phyloP scores from a whole-genome alignment of 2,888 invertebrate species.

The Dicyrtomina minuta region DNA sequence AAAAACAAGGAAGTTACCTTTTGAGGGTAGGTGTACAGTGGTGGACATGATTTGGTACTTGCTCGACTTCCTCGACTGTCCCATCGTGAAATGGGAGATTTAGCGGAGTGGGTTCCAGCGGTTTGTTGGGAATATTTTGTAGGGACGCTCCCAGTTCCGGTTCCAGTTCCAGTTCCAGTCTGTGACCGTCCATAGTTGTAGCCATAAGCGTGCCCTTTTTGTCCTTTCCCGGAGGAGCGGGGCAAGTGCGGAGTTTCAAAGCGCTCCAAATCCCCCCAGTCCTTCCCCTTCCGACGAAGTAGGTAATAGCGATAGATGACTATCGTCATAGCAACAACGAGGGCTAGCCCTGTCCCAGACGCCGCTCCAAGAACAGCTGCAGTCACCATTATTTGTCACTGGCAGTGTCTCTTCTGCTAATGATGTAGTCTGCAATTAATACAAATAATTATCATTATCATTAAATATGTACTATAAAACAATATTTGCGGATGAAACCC shows the following conservation, averaged over 20 bases:
- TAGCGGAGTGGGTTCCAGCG: not conserved
- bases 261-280: constrained; percentile 65
- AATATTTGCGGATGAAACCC: too few relatives aligned
- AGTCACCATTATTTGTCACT: constrained; percentile 61
- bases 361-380: constrained; percentile 70
- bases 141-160: too few relatives aligned
- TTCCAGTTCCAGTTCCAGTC: not conserved
- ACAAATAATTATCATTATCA: too few relatives aligned
- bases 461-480: too few relatives aligned
- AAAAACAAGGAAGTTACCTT: constrained; percentile 39
- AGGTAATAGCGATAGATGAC: constrained; percentile 69
- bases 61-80: constrained; percentile 49
- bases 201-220: constrained; percentile 30
- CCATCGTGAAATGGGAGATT: constrained; percentile 43
- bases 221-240: constrained; percentile 25
- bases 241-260: constrained; percentile 53
- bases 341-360: constrained; percentile 66
- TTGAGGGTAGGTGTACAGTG: constrained; percentile 50
- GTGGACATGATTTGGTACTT: constrained; percentile 51
- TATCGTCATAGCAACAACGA: constrained; percentile 67
- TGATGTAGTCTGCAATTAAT: too few relatives aligned
- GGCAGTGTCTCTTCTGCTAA: too few relatives aligned
- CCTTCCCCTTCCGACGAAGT: constrained; percentile 62
- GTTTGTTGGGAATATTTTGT: not conserved
- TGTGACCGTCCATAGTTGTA: constrained; percentile 27